Evolutionary conservation across 2,797 vertebrate species (phyloP), one percentile per base, ranked within the genome.

Genomic region (Anabacerthia variegaticeps): DNA sequence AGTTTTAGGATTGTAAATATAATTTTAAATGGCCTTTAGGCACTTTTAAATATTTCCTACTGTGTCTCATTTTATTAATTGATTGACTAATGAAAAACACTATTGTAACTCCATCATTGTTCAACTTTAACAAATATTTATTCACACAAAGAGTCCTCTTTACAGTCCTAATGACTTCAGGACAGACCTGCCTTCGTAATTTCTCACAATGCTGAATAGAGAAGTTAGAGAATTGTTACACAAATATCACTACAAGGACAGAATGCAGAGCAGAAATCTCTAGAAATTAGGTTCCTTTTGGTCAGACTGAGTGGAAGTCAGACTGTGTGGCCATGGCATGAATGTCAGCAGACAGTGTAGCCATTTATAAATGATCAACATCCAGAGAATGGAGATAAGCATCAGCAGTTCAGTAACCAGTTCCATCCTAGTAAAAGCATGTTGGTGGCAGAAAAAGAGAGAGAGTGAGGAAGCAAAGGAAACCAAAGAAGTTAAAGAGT

Each of bases 311-410:
- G 8, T 46, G n/a, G 52, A 28, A 32, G n/a, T 24, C 30, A 43
- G 9, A 17, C n/a, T 46, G 6, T 9, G 23, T 14, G 52, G 56
- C 66, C 71, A 61, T 6, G 21, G 30, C 27, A 48, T 19, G 13
- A 91, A 59, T 16, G 23, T 36, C 43, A 73, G 52, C 14, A 88
- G 54, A 27, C 6, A 10, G 8, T 10, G 1, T 12, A 37, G 26
- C 7, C 23, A 28, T 12, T 17, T 32, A 12, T 22, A 79, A 81
- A 61, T 26, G 1, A 58, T 7, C 34, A 59, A 0, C 14, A 5
- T 17, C 16, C 27, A 7, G 23, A 65, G 18, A 48, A 23, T 3
- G 9, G 30, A 83, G n/a, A 34, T 58, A 15, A 52, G 7, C 9
- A 18, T 52, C 61, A 67, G 37, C 30, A 66, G 36, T 54, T 26